phyloP scores from a whole-genome alignment of 92 coral and sea anemone genomes.

The Pocillopora meandrina region DNA sequence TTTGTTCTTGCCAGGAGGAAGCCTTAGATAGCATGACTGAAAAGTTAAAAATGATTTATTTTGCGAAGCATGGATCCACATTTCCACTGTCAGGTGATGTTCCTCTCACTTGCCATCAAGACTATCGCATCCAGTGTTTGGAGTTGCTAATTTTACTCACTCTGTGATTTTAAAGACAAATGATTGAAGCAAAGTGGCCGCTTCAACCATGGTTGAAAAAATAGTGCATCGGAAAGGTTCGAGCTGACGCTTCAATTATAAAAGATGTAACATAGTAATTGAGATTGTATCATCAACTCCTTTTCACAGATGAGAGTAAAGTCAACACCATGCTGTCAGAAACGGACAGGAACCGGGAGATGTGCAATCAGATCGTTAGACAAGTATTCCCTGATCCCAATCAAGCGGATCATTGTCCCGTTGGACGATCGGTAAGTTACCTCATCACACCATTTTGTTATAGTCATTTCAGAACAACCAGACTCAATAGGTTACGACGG shows the following conservation, averaged over 20 bases:
- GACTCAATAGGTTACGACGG: too few species aligned
- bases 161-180: too few species aligned
- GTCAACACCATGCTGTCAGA: conserved; percentile 32
- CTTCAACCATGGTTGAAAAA: too few species aligned
- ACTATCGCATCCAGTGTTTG: too few species aligned
- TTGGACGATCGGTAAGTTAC: conserved; percentile 25
- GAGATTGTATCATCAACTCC: neutral
- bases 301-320: conserved; percentile 29
- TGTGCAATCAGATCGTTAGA: conserved; percentile 46
- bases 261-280: neutral
- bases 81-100: conserved; percentile 37
- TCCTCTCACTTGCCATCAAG: neutral
- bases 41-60: conserved; percentile 24
- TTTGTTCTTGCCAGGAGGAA: conserved; percentile 4
- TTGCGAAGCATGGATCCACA: conserved; percentile 37
- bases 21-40: conserved; percentile 27
- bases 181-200: too few species aligned
- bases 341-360: conserved; percentile 34
- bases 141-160: too few species aligned
- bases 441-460: neutral
- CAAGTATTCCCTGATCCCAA: conserved; percentile 29
- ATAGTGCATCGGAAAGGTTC: too few species aligned
- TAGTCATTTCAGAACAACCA: too few species aligned
- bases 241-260: neutral
- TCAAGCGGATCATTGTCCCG: neutral